phyloP scores from a whole-genome alignment of 1,140 invertebrate species.

The Daktulosphaira vitifoliae region DNA sequence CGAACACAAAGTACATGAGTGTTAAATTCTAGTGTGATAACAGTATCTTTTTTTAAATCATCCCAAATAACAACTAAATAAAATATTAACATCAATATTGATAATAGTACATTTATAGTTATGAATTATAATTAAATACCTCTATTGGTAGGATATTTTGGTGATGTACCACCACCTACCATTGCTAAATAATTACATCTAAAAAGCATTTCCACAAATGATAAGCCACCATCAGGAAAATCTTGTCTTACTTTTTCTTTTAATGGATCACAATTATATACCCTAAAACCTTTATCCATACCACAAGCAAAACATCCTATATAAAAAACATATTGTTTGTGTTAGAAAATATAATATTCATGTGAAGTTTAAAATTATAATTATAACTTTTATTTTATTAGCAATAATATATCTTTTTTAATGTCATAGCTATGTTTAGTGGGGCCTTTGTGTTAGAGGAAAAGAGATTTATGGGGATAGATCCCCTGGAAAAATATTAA shows the following conservation, averaged over 20 bases:
- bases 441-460: too few species aligned
- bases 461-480: too few species aligned
- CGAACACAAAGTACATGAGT: slow-evolving; percentile 81
- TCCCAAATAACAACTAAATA: slow-evolving; percentile 90
- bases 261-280: slow-evolving; percentile 95
- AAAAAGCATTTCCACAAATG: slow-evolving; percentile 95
- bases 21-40: slow-evolving; percentile 89
- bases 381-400: too few species aligned
- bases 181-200: slow-evolving; percentile 94
- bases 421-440: too few species aligned
- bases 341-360: background rate
- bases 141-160: slow-evolving; percentile 88
- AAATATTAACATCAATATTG: slow-evolving; percentile 26
- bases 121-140: slow-evolving; percentile 46
- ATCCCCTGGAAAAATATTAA: too few species aligned
- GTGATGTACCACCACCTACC: slow-evolving; percentile 83
- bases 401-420: too few species aligned
- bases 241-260: slow-evolving; percentile 94
- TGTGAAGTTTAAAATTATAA: background rate
- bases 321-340: slow-evolving; percentile 44
- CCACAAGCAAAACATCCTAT: slow-evolving; percentile 95
- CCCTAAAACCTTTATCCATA: slow-evolving; percentile 90
- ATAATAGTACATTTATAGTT: slow-evolving; percentile 30
- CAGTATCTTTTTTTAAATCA: slow-evolving; percentile 85
- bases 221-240: slow-evolving; percentile 79